Evolutionary conservation across 92 coral and sea anemone species (phyloP).

Genomic region (Porites lobata): DNA sequence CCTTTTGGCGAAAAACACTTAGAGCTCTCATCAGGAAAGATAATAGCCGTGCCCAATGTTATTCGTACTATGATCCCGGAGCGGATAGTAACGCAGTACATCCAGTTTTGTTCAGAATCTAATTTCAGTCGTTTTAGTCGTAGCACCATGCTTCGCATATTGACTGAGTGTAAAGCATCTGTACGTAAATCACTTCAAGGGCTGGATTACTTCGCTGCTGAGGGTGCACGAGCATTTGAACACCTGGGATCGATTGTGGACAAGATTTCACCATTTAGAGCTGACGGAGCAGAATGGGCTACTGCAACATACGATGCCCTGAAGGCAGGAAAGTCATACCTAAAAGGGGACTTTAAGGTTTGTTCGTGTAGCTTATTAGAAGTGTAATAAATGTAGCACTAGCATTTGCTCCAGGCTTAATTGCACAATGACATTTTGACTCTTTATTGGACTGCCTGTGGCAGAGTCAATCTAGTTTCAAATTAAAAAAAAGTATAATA

Average conservation of each 20-base stretch:
- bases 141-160: too few species aligned
- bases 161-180: conserved; percentile 38
- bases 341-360: conserved; percentile 42
- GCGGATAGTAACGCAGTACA: conserved; percentile 42
- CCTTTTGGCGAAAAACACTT: conserved; percentile 37
- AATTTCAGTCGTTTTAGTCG: conserved; percentile 29
- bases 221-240: conserved; percentile 31
- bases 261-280: conserved; percentile 9
- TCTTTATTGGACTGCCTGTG: background rate
- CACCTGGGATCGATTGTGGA: conserved; percentile 23
- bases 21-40: conserved; percentile 44
- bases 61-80: conserved; percentile 39
- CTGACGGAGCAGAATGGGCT: conserved; percentile 9
- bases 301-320: background rate
- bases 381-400: background rate
- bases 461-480: background rate
- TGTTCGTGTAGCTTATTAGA: background rate
- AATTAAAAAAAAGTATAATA: background rate
- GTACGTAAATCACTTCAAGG: conserved; percentile 56
- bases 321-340: conserved; percentile 31
- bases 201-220: conserved; percentile 39
- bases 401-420: background rate
- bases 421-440: conserved; percentile 16
- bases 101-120: conserved; percentile 24
- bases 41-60: conserved; percentile 32